These are phyloP conservation scores for Ceratitis capitata DNA, from an alignment of 1,140 invertebrate species.

Conservation along the genomic window DNA sequence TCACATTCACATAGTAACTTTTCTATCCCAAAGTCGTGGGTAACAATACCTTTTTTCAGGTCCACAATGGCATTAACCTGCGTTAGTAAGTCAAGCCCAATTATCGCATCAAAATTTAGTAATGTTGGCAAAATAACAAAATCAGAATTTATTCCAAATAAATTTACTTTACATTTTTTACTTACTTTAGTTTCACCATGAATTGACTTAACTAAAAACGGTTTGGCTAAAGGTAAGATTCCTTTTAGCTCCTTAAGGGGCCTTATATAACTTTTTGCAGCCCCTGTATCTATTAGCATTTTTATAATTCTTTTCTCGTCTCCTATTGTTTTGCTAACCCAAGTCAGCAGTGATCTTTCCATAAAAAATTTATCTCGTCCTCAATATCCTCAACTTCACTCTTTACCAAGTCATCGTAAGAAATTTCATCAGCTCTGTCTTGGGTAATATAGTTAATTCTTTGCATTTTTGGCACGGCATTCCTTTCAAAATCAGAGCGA, in stretches of 20 bases:
- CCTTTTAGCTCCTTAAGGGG: not conserved
- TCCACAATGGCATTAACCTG: conserved; percentile 24
- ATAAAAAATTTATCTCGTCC: conserved; percentile 42
- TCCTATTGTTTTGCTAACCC: not conserved
- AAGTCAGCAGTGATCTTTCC: conserved; percentile 9
- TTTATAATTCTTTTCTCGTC: conserved; percentile 30
- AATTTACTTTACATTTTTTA: conserved; percentile 26
- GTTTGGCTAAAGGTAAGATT: not conserved
- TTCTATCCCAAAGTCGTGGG: not conserved
- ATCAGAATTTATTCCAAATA: conserved; percentile 7
- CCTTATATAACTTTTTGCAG: conserved; percentile 42
- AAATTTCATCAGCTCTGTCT: not conserved
- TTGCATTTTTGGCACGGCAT: not conserved
- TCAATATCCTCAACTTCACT: conserved; percentile 22
- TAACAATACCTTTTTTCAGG: conserved; percentile 36
- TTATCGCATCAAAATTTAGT: not conserved
- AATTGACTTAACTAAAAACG: conserved; percentile 29
- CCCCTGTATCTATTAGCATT: conserved; percentile 41
- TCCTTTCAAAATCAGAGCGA: conserved; percentile 6
- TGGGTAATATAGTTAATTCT: not conserved
- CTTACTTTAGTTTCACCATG: conserved; percentile 31
- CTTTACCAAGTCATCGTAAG: not conserved
- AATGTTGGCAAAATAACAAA: conserved; percentile 20
- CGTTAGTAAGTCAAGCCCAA: conserved; percentile 36
- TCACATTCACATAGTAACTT: not conserved